Conservation (phyloP, 2,797 vertebrate species). For the Serranus cabrilla region DNA sequence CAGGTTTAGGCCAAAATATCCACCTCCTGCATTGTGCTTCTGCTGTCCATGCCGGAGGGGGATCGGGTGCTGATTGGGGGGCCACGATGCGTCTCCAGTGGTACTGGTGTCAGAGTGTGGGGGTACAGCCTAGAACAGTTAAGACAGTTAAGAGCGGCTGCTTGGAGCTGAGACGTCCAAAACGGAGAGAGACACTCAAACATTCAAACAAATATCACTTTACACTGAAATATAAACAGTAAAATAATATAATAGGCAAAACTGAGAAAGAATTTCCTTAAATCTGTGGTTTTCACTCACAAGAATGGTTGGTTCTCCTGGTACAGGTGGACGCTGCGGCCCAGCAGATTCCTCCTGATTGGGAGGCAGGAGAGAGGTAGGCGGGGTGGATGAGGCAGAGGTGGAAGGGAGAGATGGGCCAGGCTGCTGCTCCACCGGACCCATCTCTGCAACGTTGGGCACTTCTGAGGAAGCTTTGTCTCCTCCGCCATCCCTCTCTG, state of each 20-base stretch:
- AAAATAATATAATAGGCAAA: constrained; percentile 25
- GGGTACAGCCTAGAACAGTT: constrained; percentile 89
- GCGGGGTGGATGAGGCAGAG: constrained; percentile 68
- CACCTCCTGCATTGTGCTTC: constrained; percentile 95
- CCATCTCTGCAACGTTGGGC: constrained; percentile 50
- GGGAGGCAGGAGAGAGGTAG: constrained; percentile 65
- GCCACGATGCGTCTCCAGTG: constrained; percentile 82
- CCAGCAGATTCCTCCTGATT: constrained; percentile 66
- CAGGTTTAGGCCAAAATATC: constrained; percentile 99
- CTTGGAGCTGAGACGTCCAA: constrained; percentile 51
- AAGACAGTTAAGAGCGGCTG: constrained; percentile 71
- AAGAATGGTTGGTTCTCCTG: constrained; percentile 83
- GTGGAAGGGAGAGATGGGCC: constrained; percentile 75
- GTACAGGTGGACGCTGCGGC: constrained; percentile 68
- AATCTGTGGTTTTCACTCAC: constrained; percentile 78
- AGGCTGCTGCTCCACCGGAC: constrained; percentile 78
- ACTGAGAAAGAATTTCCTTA: background rate
- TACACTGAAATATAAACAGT: constrained; percentile 17
- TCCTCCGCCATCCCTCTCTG: constrained; percentile 65
- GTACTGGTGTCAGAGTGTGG: constrained; percentile 86
- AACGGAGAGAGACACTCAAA: constrained; percentile 54
- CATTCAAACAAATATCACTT: constrained; percentile 52
- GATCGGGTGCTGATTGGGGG: constrained; percentile 86
- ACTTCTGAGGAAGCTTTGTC: constrained; percentile 54
- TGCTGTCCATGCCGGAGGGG: constrained; percentile 86